Base-by-base conservation (phyloP, 2,113 vertebrate genomes). In the Bettongia penicillata region DNA sequence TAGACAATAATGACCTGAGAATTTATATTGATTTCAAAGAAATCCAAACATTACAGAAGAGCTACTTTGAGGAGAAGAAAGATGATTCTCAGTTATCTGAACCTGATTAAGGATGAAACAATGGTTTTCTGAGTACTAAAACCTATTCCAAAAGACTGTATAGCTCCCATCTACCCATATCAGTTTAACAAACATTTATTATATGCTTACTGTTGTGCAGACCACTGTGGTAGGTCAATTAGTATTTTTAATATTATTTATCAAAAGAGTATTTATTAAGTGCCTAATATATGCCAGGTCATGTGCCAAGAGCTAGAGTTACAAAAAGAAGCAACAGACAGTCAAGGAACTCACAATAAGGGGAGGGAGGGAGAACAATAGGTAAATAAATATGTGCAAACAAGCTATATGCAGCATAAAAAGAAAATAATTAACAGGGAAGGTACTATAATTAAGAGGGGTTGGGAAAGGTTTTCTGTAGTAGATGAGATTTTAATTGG, bases 41-140 rank as follows among this genome's bases (percentile, higher is more conserved):
- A 93, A n/a, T 92, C 50, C n/a, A 57, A 52, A 53, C 1, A 2
- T 84, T 68, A 52, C 4, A 77, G n/a, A 89, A n/a, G 52, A 19
- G n/a, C 43, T 51, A 51, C 57, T 91, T 92, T 91, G 96, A 47
- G 77, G n/a, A 68, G 57, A 89, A 91, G 53, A 23, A 89, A 91
- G 57, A 23, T 77, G n/a, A 43, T 57, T 93, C 43, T 90, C 61
- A 37, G 91, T 19, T 84, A 84, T 84, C 68, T 84, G 19, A 23
- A 7, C 28, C 53, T 90, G 26, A 89, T 48, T 52, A 90, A 89
- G 48, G 43, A 68, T 51, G 12, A 43, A 28, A n/a, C 8, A 31
- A 50, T 61, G 49, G 53, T 84, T 94, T 37, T 84, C 37, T 14
- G 48, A 92, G 51, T 89, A 52, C 57, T 89, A 53, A 77, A 50